A percentile compares a stretch with the other conserved stretches of the same genome.
These are phyloP conservation scores for Calameuta filiformis DNA, from an alignment of 2,888 invertebrate genomes.

Conservation along the genomic window DNA sequence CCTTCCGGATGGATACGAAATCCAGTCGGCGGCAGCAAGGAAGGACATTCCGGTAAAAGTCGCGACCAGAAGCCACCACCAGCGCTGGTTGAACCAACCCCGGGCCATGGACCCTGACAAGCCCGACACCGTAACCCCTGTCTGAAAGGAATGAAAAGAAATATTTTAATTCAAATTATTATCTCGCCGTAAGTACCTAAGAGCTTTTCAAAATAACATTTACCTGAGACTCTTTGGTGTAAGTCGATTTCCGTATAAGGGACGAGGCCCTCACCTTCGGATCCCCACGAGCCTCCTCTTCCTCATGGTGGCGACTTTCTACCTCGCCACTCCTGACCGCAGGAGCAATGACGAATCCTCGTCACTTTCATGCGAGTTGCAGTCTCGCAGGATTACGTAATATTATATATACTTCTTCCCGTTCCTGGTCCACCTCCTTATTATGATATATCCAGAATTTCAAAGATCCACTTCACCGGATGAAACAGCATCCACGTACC, in stretches of 20 bases:
- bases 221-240: slow-evolving; percentile 1
- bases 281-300: slow-evolving; percentile 14
- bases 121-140: slow-evolving; percentile 39
- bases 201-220: not conserved
- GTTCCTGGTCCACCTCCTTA: not conserved
- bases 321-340: not conserved
- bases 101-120: slow-evolving; percentile 62
- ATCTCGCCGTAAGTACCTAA: not conserved
- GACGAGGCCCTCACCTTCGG: slow-evolving; percentile 10
- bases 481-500: not conserved
- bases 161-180: not conserved
- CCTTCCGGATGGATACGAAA: slow-evolving; percentile 34
- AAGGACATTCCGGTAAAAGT: slow-evolving; percentile 48
- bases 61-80: slow-evolving; percentile 60
- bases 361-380: not conserved
- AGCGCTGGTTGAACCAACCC: slow-evolving; percentile 60
- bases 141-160: slow-evolving; percentile 24
- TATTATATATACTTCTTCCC: not conserved
- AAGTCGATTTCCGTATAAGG: not conserved
- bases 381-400: not conserved
- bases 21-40: slow-evolving; percentile 35
- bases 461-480: not conserved
- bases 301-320: slow-evolving; percentile 19
- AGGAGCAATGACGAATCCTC: not conserved
- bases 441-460: not conserved